Base-by-base conservation (phyloP, 2,888 invertebrate genomes). In the Bellardia bayeri region DNA sequence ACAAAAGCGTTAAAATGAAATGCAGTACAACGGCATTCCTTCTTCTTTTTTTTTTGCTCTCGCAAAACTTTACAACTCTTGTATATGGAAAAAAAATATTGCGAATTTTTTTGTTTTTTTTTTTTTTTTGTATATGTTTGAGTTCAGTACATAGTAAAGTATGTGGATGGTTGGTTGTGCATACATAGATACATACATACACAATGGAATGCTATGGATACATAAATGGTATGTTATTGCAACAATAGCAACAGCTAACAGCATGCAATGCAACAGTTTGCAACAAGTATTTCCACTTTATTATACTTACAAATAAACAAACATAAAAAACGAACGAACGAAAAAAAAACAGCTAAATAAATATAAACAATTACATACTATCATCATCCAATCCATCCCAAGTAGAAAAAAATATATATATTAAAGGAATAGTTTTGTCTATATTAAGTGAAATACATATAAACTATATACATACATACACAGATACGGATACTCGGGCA, bases 231-330 rank as follows among this genome's bases (percentile, higher is more conserved):
- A 87, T 87, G 79, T 71, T 82, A 85, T 85, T 87, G 87, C 87
- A 85, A 69, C 40, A 78, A 49, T 61, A 71, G 13, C 63, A 66
- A 71, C 64, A 68, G 56, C 79, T 81, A 56, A 58, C 83, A 87
- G 81, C 87, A 85, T 85, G 85, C 87, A 87, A 85, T 87, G 87
- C 87, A 87, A 87, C 82, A 87, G 82, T 87, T 85, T 87, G 80
- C 88, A 86, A 87, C 89, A 89, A 88, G 87, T 84, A 88, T 88
- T 87, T 89, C 88, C 81, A 88, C 87, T 88, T 88, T 89, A 82
- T 79, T 82, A 81, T 80, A 80, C 45, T 9, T 56, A 56, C 61
- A 42, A 68, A 83, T 42, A 16, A 71, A 79, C 56, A 58, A 56
- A 16, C 23, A 23, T 23, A 56, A 78, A 56, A 54, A 54, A 71